Conservation (phyloP, 2,113 vertebrate genomes). For the Pluvianellus socialis region DNA sequence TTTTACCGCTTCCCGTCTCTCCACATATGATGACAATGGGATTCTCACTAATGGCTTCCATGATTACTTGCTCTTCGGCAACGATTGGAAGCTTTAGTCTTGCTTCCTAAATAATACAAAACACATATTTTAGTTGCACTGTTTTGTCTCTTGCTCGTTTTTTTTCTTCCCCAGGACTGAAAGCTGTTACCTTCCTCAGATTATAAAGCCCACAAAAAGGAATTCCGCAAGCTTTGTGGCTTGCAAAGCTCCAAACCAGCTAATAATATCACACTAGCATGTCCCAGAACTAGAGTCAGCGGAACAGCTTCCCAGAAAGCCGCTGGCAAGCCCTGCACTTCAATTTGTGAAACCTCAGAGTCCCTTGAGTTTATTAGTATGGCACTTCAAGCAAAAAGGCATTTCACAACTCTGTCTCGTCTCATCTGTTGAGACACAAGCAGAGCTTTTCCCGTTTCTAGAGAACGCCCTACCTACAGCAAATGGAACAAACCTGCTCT, state of each 20-base stretch:
- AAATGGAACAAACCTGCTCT: not conserved
- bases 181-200: not conserved
- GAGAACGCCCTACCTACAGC: rapidly evolving
- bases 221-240: not conserved
- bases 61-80: conserved; percentile 91
- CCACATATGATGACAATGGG: conserved; percentile 87
- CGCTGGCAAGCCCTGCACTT: not conserved
- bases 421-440: rapidly evolving
- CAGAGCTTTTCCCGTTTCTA: not conserved
- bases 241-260: not conserved
- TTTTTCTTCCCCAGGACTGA: not conserved
- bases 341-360: not conserved
- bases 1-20: conserved; percentile 96
- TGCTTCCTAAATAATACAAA: conserved; percentile 75
- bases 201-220: not conserved
- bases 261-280: rapidly evolving
- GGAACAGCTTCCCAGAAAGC: not conserved
- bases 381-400: not conserved
- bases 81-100: conserved; percentile 91
- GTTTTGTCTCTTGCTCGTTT: not conserved
- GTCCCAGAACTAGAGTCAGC: not conserved
- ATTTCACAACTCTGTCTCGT: not conserved
- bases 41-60: conserved; percentile 92
- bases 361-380: not conserved
- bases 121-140: not conserved